Evolutionary conservation across 2,797 vertebrate species (phyloP).

Genomic region (Sciurus vulgaris): DNA sequence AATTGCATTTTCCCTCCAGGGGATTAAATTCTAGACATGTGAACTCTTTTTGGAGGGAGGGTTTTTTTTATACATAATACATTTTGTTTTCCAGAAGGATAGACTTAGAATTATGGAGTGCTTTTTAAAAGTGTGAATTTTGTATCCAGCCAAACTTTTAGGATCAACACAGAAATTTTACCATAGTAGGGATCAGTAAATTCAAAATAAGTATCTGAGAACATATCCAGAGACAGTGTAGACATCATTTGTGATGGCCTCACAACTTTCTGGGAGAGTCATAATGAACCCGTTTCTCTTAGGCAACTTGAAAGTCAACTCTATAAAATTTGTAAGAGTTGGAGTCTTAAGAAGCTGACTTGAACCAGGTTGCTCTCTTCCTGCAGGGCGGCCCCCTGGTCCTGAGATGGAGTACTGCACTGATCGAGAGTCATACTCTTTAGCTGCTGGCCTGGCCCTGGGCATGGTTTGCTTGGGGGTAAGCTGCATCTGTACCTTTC

Average conservation of each 20-base stretch:
- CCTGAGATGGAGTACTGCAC: conserved; percentile 99
- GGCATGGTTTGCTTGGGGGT: conserved; percentile 99
- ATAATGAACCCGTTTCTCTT: not conserved
- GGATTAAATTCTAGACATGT: not conserved
- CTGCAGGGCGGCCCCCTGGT: conserved; percentile 95
- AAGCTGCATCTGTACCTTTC: conserved; percentile 76
- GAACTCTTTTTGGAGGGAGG: not conserved
- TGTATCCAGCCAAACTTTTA: not conserved
- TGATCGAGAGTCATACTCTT: conserved; percentile 97
- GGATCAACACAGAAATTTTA: not conserved
- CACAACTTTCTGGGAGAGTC: not conserved
- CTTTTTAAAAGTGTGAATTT: conserved; percentile 56
- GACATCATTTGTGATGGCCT: not conserved
- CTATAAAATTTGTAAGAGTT: not conserved
- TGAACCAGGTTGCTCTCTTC: conserved; percentile 13
- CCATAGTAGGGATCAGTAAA: not conserved
- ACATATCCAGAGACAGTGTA: not conserved
- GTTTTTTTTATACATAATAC: conserved; percentile 23
- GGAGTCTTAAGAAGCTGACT: not conserved
- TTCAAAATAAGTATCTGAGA: conserved; percentile 24
- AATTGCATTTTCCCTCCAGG: not conserved
- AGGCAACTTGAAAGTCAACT: not conserved
- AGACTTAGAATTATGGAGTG: not conserved
- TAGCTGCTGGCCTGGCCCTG: conserved; percentile 97
- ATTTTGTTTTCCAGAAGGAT: conserved; percentile 10